Base-by-base conservation (phyloP, 2,888 invertebrate species). In the Serripes groenlandicus region DNA sequence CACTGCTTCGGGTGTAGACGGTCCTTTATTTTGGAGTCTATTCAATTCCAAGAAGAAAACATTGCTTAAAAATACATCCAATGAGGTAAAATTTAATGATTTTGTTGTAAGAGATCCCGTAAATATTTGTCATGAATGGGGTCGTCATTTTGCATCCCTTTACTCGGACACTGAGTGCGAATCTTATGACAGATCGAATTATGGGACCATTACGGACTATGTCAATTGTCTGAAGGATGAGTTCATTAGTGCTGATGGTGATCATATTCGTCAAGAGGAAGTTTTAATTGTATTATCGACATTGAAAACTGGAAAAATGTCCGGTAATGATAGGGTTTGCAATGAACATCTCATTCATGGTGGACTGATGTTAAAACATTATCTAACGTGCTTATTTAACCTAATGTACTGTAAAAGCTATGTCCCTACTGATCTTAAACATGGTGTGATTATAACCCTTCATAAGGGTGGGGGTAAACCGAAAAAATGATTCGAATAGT, bases 381-480 rank as follows among this genome's bases (percentile, higher is more conserved):
- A 34, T 35, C 7, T 66, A 15, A 35, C 35, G 5, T 18, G 9
- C 3, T n/a, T 66, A 21, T 66, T 32, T 35, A 35, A 21, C 35
- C 5, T 66, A 23, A 66, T 66, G 66, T 35, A 34, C 7, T 30
- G 34, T 30, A 35, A n/a, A 9, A 30, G n/a, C 7, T 18, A 68
- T 35, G 56, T 66, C 3, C 78, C 78, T 3, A 60, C 35, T 15
- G n/a, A 52, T 18, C 37, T 72, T 69, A 78, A 78, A 60, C 18
- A 23, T 3, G 78, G 73, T 18, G 1, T 73, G 0, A 72, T 78
- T 1, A 72, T 72, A 30, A 72, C 73, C 5, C 23, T 78, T 15
- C 30, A 56, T 18, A 78, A 78, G 68, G 78, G 73, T 18, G 73
- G 78, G 15, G 11, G 58, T 3, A 78, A 73, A 58, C 35, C 56